Base-by-base conservation (phyloP, 1,140 invertebrate genomes). In the Adoxophyes honmai region DNA sequence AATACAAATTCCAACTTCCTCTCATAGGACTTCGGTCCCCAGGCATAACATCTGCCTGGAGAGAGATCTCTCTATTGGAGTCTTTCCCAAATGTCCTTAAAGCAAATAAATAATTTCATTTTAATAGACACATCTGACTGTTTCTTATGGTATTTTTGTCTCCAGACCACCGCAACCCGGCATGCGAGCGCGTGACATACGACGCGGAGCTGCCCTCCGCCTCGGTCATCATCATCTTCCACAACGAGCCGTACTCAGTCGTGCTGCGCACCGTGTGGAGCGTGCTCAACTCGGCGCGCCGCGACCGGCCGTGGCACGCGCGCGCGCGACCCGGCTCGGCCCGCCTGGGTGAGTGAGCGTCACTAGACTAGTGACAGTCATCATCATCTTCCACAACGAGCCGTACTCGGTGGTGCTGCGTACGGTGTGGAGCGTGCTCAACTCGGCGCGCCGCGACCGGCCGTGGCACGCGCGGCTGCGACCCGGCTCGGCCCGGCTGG, bases 381-480 rank as follows among this genome's bases (percentile, higher is more conserved):
- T 98, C 33, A 93, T 98, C 42, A 96, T 97, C 67, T 98, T 97
- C 89, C 96, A 94, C 74, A 97, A 98, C 81, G 97, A 98, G 89
- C 94, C 96, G 2, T 95, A 94, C 82, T 95, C 95, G 4, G 93
- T 96, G 15, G 91, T 98, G 36, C 72, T 98, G 16, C 18, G 48
- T 7, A 98, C 96, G 0, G 92, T 98, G 9, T 95, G 96, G 91
- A 96, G 95, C 78, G 95, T 98, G 0, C 79, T 98, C n/a, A 94
- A 96, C 87, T 92, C 95, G 58, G 94, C 94, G 8, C 93, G 95
- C 2, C 60, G 89, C 0, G 55, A 70, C 56, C 66, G 72, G 14
- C 74, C 73, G 0, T 86, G 75, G 76, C 83, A 68, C 35, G 55
- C 53, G 4, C 57, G 61, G 1, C 77, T 81, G n/a, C 4, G 83